Conservation (phyloP, 2,888 invertebrate species). For the Hedya salicella region DNA sequence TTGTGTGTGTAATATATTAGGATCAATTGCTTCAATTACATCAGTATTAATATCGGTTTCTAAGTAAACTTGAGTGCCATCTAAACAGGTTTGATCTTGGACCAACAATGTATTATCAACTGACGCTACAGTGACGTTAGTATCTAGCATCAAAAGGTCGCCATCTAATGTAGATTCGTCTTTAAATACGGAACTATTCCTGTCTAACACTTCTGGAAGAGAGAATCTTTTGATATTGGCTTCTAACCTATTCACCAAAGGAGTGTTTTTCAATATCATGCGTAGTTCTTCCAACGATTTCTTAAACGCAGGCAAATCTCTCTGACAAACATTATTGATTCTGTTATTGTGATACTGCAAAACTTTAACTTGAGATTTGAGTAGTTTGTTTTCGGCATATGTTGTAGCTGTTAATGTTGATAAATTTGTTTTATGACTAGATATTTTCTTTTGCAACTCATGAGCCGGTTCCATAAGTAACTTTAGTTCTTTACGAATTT, state of each 20-base stretch:
- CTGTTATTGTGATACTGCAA: slow-evolving; percentile 73
- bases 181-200: slow-evolving; percentile 61
- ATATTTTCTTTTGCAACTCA: slow-evolving; percentile 73
- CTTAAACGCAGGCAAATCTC: slow-evolving; percentile 73
- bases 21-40: slow-evolving; percentile 50
- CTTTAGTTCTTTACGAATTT: slow-evolving; percentile 63
- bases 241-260: slow-evolving; percentile 54
- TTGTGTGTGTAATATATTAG: slow-evolving; percentile 51
- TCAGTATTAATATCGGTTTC: slow-evolving; percentile 63
- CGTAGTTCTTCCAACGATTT: slow-evolving; percentile 67
- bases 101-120: slow-evolving; percentile 68
- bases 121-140: slow-evolving; percentile 70
- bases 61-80: slow-evolving; percentile 62
- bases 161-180: slow-evolving; percentile 76
- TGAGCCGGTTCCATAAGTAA: slow-evolving; percentile 63
- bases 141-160: slow-evolving; percentile 77
- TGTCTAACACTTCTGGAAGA: slow-evolving; percentile 67
- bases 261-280: slow-evolving; percentile 62
- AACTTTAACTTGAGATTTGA: slow-evolving; percentile 72
- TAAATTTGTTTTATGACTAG: slow-evolving; percentile 72
- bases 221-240: slow-evolving; percentile 67
- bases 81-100: slow-evolving; percentile 71
- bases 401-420: slow-evolving; percentile 77
- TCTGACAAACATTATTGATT: slow-evolving; percentile 73
- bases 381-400: slow-evolving; percentile 74